Evolutionary conservation across 1,140 invertebrate genomes (phyloP).

Genomic region (Aporrectodea caliginosa): DNA sequence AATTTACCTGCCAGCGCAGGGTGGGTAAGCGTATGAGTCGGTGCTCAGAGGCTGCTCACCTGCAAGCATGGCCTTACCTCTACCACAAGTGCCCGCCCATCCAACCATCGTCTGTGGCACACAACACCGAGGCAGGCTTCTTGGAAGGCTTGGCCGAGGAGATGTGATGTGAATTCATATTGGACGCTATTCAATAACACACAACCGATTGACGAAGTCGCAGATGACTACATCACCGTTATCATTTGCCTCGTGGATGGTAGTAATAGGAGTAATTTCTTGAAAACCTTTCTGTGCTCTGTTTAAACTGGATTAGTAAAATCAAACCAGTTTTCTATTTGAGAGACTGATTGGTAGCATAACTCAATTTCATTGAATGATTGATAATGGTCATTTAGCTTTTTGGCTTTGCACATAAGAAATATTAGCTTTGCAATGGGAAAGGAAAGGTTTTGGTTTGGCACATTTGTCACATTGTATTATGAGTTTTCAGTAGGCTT

Average conservation of each 20-base stretch:
- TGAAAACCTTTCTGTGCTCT: neutral
- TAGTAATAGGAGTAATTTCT: neutral
- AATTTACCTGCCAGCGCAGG: conserved; percentile 1
- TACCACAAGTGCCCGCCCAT: neutral
- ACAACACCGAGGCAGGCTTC: neutral
- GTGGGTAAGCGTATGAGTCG: neutral
- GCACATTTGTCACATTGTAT: too few species aligned
- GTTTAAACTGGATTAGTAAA: too few species aligned
- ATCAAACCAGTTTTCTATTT: too few species aligned
- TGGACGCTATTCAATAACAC: neutral
- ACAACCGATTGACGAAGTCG: neutral
- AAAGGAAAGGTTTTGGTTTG: too few species aligned
- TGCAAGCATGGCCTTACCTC: too few species aligned
- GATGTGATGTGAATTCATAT: neutral
- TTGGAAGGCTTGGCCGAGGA: neutral
- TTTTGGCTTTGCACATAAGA: too few species aligned
- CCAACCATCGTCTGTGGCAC: neutral
- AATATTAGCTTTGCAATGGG: too few species aligned
- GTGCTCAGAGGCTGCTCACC: neutral
- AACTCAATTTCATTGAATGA: too few species aligned
- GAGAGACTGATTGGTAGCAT: too few species aligned
- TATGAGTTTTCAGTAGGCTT: too few species aligned
- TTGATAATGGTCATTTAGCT: too few species aligned
- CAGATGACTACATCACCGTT: neutral
- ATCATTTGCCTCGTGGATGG: neutral